Evolutionary conservation across 2,888 invertebrate species (phyloP).

Genomic region (Andrena flavipes): DNA sequence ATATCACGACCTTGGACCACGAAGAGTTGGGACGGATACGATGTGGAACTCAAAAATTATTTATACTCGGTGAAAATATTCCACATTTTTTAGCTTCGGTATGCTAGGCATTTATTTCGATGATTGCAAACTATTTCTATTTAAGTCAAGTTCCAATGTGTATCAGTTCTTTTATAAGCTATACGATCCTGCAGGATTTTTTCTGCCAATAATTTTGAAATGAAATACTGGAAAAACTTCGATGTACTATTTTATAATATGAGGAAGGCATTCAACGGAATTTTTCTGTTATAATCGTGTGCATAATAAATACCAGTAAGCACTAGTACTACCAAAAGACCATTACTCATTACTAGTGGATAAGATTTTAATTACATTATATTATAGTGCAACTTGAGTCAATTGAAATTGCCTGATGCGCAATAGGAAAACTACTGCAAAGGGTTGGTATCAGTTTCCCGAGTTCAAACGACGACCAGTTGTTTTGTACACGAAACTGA

Average conservation of each 20-base stretch:
- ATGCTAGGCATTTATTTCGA: background rate
- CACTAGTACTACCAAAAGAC: too few relatives aligned
- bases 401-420: background rate
- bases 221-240: too few relatives aligned
- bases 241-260: too few relatives aligned
- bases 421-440: conserved; percentile 3
- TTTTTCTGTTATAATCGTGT: too few relatives aligned
- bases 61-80: conserved; percentile 3
- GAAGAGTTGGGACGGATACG: background rate
- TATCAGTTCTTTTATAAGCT: too few relatives aligned
- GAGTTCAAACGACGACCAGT: background rate
- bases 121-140: background rate
- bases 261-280: too few relatives aligned
- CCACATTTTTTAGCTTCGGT: background rate
- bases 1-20: conserved; percentile 10
- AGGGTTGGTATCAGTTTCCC: background rate
- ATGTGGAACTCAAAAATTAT: background rate
- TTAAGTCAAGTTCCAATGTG: too few relatives aligned
- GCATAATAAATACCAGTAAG: too few relatives aligned
- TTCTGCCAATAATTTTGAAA: too few relatives aligned
- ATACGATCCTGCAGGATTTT: too few relatives aligned
- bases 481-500: conserved; percentile 21
- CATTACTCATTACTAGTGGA: too few relatives aligned
- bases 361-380: background rate
- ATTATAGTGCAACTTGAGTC: background rate